phyloP scores from a whole-genome alignment of 2,888 invertebrate genomes.

The Agapostemon virescens region DNA sequence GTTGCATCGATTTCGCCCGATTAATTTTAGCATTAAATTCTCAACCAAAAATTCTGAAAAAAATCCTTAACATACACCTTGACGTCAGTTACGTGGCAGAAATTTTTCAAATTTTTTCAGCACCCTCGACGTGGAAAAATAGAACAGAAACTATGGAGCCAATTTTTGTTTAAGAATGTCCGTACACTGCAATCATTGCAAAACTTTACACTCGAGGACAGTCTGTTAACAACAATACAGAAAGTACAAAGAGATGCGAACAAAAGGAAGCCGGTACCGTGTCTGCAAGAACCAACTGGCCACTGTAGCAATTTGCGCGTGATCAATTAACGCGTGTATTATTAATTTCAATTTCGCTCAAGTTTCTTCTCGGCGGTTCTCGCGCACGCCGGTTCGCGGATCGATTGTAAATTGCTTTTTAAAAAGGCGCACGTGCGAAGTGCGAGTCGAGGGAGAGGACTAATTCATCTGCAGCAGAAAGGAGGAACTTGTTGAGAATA shows the following conservation, averaged over 20 bases:
- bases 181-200: too few species aligned
- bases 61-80: too few species aligned
- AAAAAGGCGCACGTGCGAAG: slow-evolving; percentile 10
- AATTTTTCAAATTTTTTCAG: too few species aligned
- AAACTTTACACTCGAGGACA: too few species aligned
- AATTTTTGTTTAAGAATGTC: too few species aligned
- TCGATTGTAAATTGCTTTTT: slow-evolving; percentile 1
- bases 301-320: background rate
- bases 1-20: too few species aligned
- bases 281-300: background rate
- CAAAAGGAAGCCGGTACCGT: background rate
- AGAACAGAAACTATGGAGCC: too few species aligned
- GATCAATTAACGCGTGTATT: background rate
- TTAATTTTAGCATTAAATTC: too few species aligned
- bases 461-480: background rate
- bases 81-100: too few species aligned
- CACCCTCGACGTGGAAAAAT: too few species aligned
- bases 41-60: too few species aligned
- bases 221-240: background rate
- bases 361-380: background rate
- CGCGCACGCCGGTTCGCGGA: background rate
- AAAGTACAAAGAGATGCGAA: background rate
- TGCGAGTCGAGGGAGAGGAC: background rate
- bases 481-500: slow-evolving; percentile 9
- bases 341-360: background rate